Evolutionary conservation across 2,888 invertebrate genomes (phyloP), one percentile per base, ranked within the genome.

Genomic region (Anagyrus pseudococci): DNA sequence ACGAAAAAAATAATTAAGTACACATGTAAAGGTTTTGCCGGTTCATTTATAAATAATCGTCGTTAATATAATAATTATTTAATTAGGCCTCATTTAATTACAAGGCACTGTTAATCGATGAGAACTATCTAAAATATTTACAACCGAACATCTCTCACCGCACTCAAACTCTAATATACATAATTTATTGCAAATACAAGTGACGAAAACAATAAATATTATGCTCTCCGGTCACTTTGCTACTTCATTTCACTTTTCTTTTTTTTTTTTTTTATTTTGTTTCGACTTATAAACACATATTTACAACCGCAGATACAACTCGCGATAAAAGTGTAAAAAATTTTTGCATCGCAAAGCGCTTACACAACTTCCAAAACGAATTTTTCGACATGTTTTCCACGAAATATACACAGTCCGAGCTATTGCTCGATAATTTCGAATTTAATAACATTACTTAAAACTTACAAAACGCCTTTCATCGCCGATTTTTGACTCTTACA

Each of bases 1-100:
- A 68, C 61, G 61, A 64, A 69, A 64, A 60, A n/a, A 68, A 67
- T 68, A 67, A 68, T 69, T 71, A 71, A 71, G 70, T 71, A 71
- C 71, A 71, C 64, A 69, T 69, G 66, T 58, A 69, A 68, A 64
- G 68, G 69, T 67, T 61, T 64, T 40, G 43, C 33, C 25, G 46
- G 58, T 47, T 64, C 43, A 56, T 67, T 60, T 73, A 75, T 77
- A 77, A 73, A 78, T 77, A 77, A 70, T 73, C 64, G 68, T 62
- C 72, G 69, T 74, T 75, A 75, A 72, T 52, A 55, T 53, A 60
- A 57, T 58, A 43, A 59, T 50, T 52, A 50, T 37, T 58, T 40
- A 29, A 4, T 52, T 53, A 37, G 44, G 25, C 43, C 58, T 56
- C 37, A 56, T 40, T 41, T 1, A 54, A 49, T 61, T 52, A 43